Percentiles rank a stretch among this genome's conserved stretches.
phyloP scores from a whole-genome alignment of 2,797 vertebrate genomes.

The Enteromius anoplus region DNA sequence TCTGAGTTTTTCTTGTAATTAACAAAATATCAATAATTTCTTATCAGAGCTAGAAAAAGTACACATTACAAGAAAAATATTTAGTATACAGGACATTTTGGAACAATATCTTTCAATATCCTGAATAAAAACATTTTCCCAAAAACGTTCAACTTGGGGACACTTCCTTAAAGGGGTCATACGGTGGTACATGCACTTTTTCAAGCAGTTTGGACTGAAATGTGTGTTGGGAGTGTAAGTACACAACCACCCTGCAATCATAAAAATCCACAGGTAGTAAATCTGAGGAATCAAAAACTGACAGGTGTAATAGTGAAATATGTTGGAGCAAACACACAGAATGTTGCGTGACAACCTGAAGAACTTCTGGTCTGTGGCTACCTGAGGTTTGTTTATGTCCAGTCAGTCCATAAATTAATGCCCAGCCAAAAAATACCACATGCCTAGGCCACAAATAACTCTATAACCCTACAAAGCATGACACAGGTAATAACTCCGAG shows the following conservation, averaged over 20 bases:
- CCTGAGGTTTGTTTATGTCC: not conserved
- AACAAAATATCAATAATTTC: not conserved
- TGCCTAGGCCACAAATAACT: conserved; percentile 21
- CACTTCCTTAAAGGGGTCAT: no score
- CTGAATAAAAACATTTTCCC: not conserved
- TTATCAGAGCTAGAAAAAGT: not conserved
- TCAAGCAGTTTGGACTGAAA: no score
- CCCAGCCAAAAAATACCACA: not conserved
- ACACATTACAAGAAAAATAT: not conserved
- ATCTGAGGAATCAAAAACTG: not conserved
- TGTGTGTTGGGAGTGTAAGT: no score
- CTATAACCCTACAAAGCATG: not conserved
- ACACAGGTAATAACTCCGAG: conserved; percentile 31
- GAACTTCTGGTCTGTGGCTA: conserved; percentile 1
- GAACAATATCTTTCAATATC: not conserved
- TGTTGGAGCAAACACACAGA: not conserved
- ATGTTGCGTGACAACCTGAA: not conserved
- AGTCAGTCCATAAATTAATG: conserved; percentile 8
- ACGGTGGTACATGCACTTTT: no score
- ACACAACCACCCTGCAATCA: no score
- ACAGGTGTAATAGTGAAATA: conserved; percentile 5
- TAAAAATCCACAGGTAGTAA: not conserved
- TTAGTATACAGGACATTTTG: not conserved
- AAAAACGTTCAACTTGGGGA: not conserved
- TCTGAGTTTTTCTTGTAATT: not conserved